Base-by-base conservation (phyloP, 2,797 vertebrate species). In the Amblyraja radiata region DNA sequence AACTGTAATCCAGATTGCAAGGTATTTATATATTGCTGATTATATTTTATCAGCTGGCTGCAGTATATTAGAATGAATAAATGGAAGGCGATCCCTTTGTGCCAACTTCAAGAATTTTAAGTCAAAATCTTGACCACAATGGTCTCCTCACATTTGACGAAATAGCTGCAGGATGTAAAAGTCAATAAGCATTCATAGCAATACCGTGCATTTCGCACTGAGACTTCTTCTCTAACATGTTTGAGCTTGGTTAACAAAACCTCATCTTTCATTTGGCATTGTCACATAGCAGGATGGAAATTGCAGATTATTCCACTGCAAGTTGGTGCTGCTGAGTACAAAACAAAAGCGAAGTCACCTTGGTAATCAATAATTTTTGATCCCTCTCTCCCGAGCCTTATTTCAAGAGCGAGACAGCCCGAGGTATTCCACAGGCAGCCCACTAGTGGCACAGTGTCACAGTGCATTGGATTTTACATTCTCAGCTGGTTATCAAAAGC, bases 401-500 rank as follows among this genome's bases (percentile, higher is more conserved):
- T 54, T 76, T 92, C 46, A 73, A 92, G 73, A 36, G 84, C 14
- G 21, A 9, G n/a, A 3, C 65, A 65, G 90, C 90, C 90, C 28
- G 16, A 92, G 36, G 32, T 68, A 73, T 74, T 92, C 90, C 71
- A 74, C 39, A 46, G 90, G 71, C 74, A 76, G 23, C 90, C 71
- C 90, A 92, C 71, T 54, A 92, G 90, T 92, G 74, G 54, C 90
- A 54, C 11, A 7, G 71, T 74, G 25, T 32, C 32, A 32, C 32
- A 32, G 32, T 32, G 32, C 71, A 76, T 76, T 74, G 36, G 36
- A 18, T 92, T 92, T 74, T 74, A 90, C 21, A 54, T 46, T 54
- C 90, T 92, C 39, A n/a, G 39, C 71, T 73, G 68, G 71, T 76
- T 92, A 58, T 54, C 90, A 92, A 74, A 71, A 92, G 76, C 73